A percentile compares a stretch with the other conserved stretches of the same genome.
Conservation (phyloP, 2,797 vertebrate species). For the Gastrophryne carolinensis region DNA sequence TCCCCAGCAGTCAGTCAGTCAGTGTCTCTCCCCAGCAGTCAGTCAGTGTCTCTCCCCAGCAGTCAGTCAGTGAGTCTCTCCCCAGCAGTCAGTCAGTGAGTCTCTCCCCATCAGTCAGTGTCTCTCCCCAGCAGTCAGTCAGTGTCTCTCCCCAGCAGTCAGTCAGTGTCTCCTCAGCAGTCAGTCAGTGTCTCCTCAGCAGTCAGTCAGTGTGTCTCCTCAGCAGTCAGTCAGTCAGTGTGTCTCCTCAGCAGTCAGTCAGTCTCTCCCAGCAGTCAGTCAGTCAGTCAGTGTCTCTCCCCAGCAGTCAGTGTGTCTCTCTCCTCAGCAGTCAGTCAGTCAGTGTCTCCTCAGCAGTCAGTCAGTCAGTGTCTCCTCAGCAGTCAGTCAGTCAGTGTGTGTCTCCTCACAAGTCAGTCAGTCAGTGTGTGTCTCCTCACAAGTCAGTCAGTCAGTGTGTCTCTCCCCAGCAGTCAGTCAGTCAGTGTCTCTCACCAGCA, state of each 20-base stretch:
- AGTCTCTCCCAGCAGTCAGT: neutral
- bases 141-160: neutral
- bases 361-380: too few relatives aligned
- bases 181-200: neutral
- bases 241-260: neutral
- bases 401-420: too few relatives aligned
- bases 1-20: neutral
- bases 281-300: neutral
- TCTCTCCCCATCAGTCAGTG: neutral
- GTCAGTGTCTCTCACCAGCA: neutral
- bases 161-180: neutral
- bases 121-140: neutral
- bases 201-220: neutral
- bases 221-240: neutral
- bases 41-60: too few relatives aligned
- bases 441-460: too few relatives aligned
- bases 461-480: neutral
- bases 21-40: conserved; percentile 41
- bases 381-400: too few relatives aligned
- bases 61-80: too few relatives aligned
- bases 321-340: too few relatives aligned
- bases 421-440: too few relatives aligned
- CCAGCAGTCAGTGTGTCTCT: neutral
- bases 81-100: neutral
- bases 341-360: too few relatives aligned